A percentile compares a stretch with the other conserved stretches of the same genome.
Evolutionary conservation across 2,888 invertebrate species (phyloP).

Genomic region (Philhelius pedissequus): DNA sequence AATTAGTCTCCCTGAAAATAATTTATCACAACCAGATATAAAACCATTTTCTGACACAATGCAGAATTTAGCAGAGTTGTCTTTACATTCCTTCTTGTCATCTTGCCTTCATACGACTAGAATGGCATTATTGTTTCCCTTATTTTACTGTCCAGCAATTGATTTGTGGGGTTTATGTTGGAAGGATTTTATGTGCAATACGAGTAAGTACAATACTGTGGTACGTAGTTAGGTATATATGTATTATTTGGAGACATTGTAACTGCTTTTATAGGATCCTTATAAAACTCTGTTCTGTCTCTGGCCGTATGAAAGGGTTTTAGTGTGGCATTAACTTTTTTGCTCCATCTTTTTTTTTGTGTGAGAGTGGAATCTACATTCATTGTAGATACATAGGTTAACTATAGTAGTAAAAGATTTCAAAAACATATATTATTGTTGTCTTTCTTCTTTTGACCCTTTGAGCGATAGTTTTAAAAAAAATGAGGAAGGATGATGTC

Average conservation of each 20-base stretch:
- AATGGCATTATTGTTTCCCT: neutral
- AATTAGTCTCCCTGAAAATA: neutral
- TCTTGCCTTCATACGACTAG: neutral
- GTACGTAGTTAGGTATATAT: too few species aligned
- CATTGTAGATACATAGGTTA: too few species aligned
- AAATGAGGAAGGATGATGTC: neutral
- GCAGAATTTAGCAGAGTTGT: neutral
- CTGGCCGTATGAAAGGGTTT: neutral
- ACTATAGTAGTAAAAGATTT: neutral
- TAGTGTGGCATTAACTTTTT: slow-evolving; percentile 16
- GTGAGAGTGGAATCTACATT: neutral
- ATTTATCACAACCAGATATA: neutral
- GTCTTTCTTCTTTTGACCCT: neutral
- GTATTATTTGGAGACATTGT: neutral
- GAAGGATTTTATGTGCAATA: neutral
- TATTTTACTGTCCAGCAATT: slow-evolving; percentile 16
- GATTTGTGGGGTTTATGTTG: neutral
- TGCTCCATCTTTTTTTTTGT: neutral
- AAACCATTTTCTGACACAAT: neutral
- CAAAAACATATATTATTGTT: neutral
- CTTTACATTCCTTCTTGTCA: neutral
- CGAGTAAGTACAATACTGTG: slow-evolving; percentile 11
- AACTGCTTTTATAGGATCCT: neutral
- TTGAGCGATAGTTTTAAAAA: neutral
- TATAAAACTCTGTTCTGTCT: neutral